Conservation (phyloP, 2,113 vertebrate genomes). For the Xyliphius kryptos region DNA sequence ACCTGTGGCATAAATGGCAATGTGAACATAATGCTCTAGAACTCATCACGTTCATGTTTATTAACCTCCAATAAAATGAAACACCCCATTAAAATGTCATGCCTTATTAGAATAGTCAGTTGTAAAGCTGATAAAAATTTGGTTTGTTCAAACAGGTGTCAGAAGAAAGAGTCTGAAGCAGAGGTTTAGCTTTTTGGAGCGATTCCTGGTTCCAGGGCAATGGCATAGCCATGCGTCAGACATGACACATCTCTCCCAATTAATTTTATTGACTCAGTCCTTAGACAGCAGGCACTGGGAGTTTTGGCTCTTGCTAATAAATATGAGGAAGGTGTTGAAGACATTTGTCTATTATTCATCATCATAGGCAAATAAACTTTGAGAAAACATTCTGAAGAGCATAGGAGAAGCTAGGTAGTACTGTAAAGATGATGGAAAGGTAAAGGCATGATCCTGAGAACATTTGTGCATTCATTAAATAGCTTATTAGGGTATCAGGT, state of each 20-base stretch:
- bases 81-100: too few relatives aligned
- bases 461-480: background rate
- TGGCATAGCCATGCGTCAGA: slow-evolving; percentile 38
- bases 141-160: too few relatives aligned
- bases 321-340: slow-evolving; percentile 52
- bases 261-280: slow-evolving; percentile 46
- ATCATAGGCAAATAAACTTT: slow-evolving; percentile 46
- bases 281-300: slow-evolving; percentile 38
- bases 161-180: too few relatives aligned
- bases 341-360: slow-evolving; percentile 46
- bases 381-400: slow-evolving; percentile 3
- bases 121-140: too few relatives aligned
- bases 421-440: slow-evolving; percentile 26
- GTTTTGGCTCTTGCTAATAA: slow-evolving; percentile 51
- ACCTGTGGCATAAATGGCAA: slow-evolving; percentile 36
- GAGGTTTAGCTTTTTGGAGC: slow-evolving; percentile 46
- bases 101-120: slow-evolving; percentile 19
- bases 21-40: slow-evolving; percentile 29
- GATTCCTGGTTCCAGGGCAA: slow-evolving; percentile 34
- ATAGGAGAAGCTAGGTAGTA: background rate
- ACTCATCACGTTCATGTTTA: background rate
- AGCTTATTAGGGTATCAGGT: background rate
- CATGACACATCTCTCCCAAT: slow-evolving; percentile 50
- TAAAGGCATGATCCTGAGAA: slow-evolving; percentile 15
- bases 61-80: background rate